Base-by-base conservation (phyloP, 2,888 invertebrate species). In the Lasioglossum marginatum region DNA sequence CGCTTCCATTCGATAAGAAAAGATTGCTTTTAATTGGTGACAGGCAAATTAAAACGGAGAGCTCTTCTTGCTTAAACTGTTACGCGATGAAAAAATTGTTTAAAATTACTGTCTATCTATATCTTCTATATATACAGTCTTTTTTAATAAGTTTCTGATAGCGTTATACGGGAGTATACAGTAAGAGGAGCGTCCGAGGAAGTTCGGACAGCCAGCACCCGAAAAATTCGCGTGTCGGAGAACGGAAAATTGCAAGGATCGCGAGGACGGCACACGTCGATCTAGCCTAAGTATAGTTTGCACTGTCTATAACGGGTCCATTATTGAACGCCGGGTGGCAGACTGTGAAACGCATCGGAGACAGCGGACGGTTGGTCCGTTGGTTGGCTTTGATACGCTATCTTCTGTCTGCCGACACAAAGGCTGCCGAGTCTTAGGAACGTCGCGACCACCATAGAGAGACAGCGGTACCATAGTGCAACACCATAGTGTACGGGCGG, bases 201-300 rank as follows among this genome's bases (percentile, higher is more conserved):
- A 43, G 43, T 43, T 43, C 43, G 43, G 12, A 43, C 43, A 43
- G 43, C 3, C 12, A 12, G 3, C 12, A 43, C 12, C 4, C 43
- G 14, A 43, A 43, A 43, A 43, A 43, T 43, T 43, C 43, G 43
- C 43, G 14, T 14, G 14, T 14, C 16, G 34, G 8, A 19, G 19
- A 34, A 34, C 31, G 16, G 0, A 74, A 37, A 60, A 60, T 34
- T 48, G 66, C 57, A 78, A 81, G 70, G 43, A 60, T 60, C 77
- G 73, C 77, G 52, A 76, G 68, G 52, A 77, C 52, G 75, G 77
- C 77, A 75, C 77, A 70, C 63, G 77, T 80, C 83, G 85, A 83
- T 85, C 76, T 45, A 52, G 43, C 68, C 75, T 84, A 83, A 84
- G 83, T 81, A 86, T 86, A 83, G 80, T 66, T 5, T 4, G 66